These are phyloP conservation scores for Eueides isabella DNA, from an alignment of 1,140 invertebrate genomes.

Conservation along the genomic window DNA sequence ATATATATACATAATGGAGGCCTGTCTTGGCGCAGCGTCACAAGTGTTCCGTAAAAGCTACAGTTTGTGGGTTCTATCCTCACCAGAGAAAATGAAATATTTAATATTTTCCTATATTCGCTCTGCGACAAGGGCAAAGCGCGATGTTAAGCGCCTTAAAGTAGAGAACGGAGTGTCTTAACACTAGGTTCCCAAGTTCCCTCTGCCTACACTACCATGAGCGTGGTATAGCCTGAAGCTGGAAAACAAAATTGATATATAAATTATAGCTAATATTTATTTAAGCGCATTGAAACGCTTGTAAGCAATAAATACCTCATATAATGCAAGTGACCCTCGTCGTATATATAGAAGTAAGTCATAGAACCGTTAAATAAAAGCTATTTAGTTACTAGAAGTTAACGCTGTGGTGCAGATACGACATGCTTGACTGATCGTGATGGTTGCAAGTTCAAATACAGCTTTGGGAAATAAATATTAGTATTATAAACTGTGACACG, in stretches of 20 bases:
- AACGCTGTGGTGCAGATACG: neutral
- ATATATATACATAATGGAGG: too few species aligned
- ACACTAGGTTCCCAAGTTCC: neutral
- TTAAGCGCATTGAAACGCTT: neutral
- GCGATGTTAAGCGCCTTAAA: too few species aligned
- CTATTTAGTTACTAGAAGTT: neutral
- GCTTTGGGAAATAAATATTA: too few species aligned
- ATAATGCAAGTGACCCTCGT: conserved; percentile 1
- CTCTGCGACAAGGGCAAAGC: too few species aligned
- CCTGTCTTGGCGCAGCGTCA: too few species aligned
- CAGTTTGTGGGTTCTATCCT: too few species aligned
- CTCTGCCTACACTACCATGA: too few species aligned
- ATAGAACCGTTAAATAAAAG: neutral
- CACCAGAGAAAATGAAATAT: too few species aligned
- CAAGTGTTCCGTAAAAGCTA: too few species aligned
- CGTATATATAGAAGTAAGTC: neutral
- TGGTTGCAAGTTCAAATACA: neutral
- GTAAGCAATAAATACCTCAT: neutral
- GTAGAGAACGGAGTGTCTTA: neutral
- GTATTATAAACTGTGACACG: too few species aligned
- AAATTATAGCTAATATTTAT: neutral
- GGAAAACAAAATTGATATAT: too few species aligned
- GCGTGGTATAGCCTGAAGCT: neutral
- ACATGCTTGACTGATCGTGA: neutral
- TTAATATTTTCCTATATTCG: too few species aligned